These are phyloP conservation scores for Callimorpha dominula DNA, from an alignment of 2,888 invertebrate genomes.

Conservation along the genomic window DNA sequence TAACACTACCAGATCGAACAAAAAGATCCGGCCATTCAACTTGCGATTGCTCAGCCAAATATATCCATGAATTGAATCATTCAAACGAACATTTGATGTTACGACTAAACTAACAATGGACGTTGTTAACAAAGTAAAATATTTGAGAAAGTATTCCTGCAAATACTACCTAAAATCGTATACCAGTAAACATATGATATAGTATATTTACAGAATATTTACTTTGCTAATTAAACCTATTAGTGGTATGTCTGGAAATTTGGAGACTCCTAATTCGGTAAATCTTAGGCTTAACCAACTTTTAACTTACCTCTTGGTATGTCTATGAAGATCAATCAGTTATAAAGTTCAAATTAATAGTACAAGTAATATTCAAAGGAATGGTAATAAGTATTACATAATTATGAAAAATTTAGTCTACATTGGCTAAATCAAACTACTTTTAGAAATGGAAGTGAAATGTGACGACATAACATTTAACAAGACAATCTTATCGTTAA, in stretches of 20 bases:
- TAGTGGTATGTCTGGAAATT: slow-evolving; percentile 24
- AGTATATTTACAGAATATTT: slow-evolving; percentile 11
- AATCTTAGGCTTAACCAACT: slow-evolving; percentile 33
- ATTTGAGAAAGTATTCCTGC: slow-evolving; percentile 20
- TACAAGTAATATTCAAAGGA: too few species aligned
- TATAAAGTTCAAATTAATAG: too few species aligned
- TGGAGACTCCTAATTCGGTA: slow-evolving; percentile 36
- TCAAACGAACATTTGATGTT: slow-evolving; percentile 35
- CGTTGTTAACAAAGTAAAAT: slow-evolving; percentile 20
- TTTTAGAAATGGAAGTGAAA: slow-evolving; percentile 19
- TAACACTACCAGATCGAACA: slow-evolving; percentile 41
- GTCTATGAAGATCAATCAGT: too few species aligned
- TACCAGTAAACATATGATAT: slow-evolving; percentile 28
- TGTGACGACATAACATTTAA: slow-evolving; percentile 38
- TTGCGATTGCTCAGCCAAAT: slow-evolving; percentile 31
- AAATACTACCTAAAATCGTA: slow-evolving; percentile 24
- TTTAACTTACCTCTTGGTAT: not conserved
- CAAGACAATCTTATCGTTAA: slow-evolving; percentile 63
- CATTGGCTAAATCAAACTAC: slow-evolving; percentile 8
- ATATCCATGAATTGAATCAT: slow-evolving; percentile 42
- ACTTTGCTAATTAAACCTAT: slow-evolving; percentile 34
- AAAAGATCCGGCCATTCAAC: slow-evolving; percentile 35
- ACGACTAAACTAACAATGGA: slow-evolving; percentile 20
- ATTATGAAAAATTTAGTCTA: not conserved
- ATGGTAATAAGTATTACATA: too few species aligned